A percentile compares a stretch with the other conserved stretches of the same genome.
phyloP scores from a whole-genome alignment of 2,797 vertebrate species.

The Pyrocephalus nanus region DNA sequence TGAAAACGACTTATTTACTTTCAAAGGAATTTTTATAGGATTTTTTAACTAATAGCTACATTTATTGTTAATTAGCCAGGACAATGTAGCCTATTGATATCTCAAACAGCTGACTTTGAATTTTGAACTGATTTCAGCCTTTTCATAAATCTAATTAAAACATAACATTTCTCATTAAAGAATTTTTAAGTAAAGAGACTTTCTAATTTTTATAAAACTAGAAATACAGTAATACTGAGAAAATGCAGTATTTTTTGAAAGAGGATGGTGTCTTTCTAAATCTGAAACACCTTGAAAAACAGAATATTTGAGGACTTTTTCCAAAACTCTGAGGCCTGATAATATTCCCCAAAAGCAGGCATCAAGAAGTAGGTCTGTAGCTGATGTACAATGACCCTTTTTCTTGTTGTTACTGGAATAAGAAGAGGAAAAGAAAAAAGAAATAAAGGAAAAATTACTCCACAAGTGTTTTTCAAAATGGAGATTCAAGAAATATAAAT shows the following conservation, averaged over 20 bases:
- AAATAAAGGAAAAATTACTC: background rate
- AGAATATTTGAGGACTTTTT: background rate
- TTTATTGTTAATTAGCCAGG: background rate
- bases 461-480: background rate
- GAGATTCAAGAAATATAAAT: background rate
- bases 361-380: background rate
- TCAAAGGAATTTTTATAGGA: background rate
- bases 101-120: background rate
- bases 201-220: background rate
- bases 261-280: accelerated
- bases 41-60: background rate
- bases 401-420: background rate
- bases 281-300: background rate
- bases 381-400: background rate
- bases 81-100: background rate
- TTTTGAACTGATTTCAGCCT: conserved; percentile 1
- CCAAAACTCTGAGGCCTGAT: background rate
- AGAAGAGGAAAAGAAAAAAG: background rate
- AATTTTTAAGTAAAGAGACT: background rate
- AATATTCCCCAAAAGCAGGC: background rate
- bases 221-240: background rate
- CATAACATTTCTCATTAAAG: background rate
- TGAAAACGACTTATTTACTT: background rate
- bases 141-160: background rate
- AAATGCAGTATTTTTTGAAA: background rate